These are phyloP conservation scores for Drosophila anomalata DNA, from an alignment of 2,888 invertebrate genomes.

Conservation along the genomic window DNA sequence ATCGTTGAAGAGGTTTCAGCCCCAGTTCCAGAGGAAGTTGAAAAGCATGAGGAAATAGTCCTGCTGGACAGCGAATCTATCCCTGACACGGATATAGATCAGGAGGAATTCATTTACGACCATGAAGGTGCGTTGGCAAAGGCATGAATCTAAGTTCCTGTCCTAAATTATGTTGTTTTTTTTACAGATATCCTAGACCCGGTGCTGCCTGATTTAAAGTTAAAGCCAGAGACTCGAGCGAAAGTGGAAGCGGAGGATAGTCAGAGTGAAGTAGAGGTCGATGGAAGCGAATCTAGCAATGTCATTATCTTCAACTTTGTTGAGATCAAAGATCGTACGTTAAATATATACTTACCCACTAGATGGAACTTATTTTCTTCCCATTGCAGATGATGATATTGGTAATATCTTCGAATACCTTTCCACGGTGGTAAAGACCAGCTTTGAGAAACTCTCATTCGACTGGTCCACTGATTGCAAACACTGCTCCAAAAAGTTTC, in stretches of 20 bases:
- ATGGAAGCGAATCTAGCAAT: slow-evolving; percentile 49
- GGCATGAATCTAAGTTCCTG: fast-evolving
- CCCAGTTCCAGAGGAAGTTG: neutral
- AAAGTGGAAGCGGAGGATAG: slow-evolving; percentile 20
- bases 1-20: slow-evolving; percentile 3
- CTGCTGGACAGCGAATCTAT: neutral
- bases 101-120: slow-evolving; percentile 27
- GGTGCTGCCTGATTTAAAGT: neutral
- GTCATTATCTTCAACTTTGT: slow-evolving; percentile 64
- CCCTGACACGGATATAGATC: slow-evolving; percentile 27
- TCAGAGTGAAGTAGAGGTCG: slow-evolving; percentile 43
- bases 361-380: fast-evolving
- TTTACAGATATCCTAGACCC: slow-evolving; percentile 10
- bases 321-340: slow-evolving; percentile 60
- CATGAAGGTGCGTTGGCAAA: slow-evolving; percentile 18
- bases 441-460: slow-evolving; percentile 66
- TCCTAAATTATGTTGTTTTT: neutral
- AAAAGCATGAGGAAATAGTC: neutral
- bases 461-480: slow-evolving; percentile 67
- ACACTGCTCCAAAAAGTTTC: slow-evolving; percentile 59
- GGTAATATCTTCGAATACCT: slow-evolving; percentile 66
- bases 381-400: slow-evolving; percentile 52
- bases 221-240: neutral
- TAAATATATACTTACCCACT: neutral
- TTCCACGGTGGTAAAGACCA: slow-evolving; percentile 63